Percentiles rank a stretch among this genome's conserved stretches.
These are phyloP conservation scores for Hirtodrosophila confusa DNA, from an alignment of 2,888 invertebrate species.

Conservation along the genomic window DNA sequence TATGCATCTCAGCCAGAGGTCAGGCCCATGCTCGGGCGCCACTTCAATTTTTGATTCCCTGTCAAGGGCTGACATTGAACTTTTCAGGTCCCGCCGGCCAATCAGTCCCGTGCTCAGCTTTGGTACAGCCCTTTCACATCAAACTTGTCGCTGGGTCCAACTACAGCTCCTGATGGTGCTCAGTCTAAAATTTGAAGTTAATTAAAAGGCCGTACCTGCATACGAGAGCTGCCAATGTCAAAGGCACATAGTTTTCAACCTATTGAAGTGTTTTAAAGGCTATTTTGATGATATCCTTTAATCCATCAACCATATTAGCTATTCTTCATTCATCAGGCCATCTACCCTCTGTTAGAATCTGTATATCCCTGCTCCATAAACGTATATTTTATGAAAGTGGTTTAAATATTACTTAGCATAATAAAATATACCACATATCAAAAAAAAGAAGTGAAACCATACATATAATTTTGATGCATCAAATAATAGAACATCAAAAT, in stretches of 20 bases:
- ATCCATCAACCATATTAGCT: too few species aligned
- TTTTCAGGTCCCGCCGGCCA: slow-evolving; percentile 7
- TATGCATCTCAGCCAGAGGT: slow-evolving; percentile 1
- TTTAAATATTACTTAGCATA: too few species aligned
- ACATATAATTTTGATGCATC: too few species aligned
- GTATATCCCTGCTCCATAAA: too few species aligned
- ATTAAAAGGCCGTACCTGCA: slow-evolving; percentile 41
- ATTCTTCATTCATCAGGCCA: too few species aligned
- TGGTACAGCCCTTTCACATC: slow-evolving; percentile 7
- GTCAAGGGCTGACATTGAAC: slow-evolving; percentile 14
- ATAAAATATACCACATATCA: too few species aligned
- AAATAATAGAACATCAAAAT: too few species aligned
- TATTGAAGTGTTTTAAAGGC: neutral
- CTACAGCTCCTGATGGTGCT: slow-evolving; percentile 14
- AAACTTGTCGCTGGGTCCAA: slow-evolving; percentile 17
- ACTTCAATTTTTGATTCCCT: slow-evolving; percentile 13
- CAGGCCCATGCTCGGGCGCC: neutral
- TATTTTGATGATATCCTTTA: too few species aligned
- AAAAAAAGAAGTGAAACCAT: too few species aligned
- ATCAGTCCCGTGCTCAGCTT: slow-evolving; percentile 12
- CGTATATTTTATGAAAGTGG: too few species aligned
- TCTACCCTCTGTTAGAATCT: too few species aligned
- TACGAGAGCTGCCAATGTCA: slow-evolving; percentile 17
- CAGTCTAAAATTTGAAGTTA: slow-evolving; percentile 28
- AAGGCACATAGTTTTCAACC: slow-evolving; percentile 7